These are phyloP conservation scores for Luperina nickerlii DNA, from an alignment of 2,888 invertebrate species.

Conservation along the genomic window DNA sequence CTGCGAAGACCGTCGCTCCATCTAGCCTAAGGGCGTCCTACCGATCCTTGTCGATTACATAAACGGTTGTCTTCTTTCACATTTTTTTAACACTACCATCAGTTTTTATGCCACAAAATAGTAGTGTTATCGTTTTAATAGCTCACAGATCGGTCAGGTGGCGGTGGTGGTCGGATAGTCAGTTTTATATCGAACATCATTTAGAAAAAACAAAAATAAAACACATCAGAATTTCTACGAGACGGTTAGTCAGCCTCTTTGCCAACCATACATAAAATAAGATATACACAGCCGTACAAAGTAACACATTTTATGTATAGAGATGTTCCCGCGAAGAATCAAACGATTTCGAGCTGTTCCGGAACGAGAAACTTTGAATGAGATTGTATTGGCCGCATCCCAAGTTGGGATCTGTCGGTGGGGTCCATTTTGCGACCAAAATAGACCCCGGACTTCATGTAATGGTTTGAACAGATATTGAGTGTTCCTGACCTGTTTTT, in stretches of 20 bases:
- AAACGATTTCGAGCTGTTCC: slow-evolving; percentile 73
- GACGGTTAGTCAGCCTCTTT: not conserved
- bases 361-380: slow-evolving; percentile 83
- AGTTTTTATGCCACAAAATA: not conserved
- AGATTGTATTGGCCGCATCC: slow-evolving; percentile 87
- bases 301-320: slow-evolving; percentile 40
- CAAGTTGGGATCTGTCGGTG: slow-evolving; percentile 74
- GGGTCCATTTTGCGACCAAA: slow-evolving; percentile 56
- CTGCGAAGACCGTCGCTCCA: too few species aligned
- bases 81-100: not conserved
- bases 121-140: not conserved
- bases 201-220: not conserved
- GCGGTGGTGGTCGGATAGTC: not conserved
- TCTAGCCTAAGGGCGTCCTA: too few species aligned
- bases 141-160: not conserved
- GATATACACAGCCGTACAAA: slow-evolving; percentile 27
- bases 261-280: slow-evolving; percentile 1
- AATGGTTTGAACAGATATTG: slow-evolving; percentile 55
- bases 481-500: slow-evolving; percentile 51
- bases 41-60: too few species aligned
- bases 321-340: slow-evolving; percentile 57
- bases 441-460: slow-evolving; percentile 60
- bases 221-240: not conserved
- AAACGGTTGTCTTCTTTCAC: not conserved
- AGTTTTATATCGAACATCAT: not conserved